These are phyloP conservation scores for Cyclopterus lumpus DNA, from an alignment of 2,797 vertebrate species.

Conservation along the genomic window DNA sequence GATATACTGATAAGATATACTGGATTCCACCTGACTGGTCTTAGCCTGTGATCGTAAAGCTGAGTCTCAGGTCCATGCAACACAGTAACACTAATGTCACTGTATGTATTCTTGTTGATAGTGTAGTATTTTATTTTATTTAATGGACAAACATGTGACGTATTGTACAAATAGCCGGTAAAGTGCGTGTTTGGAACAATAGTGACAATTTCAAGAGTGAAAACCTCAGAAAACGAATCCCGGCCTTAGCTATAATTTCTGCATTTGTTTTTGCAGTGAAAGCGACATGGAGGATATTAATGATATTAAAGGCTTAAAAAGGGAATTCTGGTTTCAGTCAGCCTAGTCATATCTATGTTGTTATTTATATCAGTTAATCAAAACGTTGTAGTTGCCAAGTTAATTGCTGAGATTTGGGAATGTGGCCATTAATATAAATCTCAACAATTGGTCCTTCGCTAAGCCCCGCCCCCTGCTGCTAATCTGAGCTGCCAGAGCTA, in stretches of 20 bases:
- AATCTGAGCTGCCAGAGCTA: neutral
- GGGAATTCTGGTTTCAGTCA: neutral
- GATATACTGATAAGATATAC: slow-evolving; percentile 9
- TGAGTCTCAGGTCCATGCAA: neutral
- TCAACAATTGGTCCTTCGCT: neutral
- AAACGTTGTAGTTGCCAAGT: neutral
- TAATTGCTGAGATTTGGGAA: neutral
- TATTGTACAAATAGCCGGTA: neutral
- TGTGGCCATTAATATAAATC: neutral
- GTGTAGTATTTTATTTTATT: neutral
- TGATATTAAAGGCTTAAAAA: neutral
- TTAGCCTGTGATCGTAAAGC: slow-evolving; percentile 1
- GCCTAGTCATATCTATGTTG: neutral
- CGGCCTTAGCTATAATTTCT: neutral
- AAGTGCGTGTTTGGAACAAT: neutral
- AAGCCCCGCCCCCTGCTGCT: neutral
- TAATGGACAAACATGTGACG: neutral
- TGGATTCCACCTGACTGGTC: neutral
- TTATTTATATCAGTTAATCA: neutral
- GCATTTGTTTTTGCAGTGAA: neutral
- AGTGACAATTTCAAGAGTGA: neutral
- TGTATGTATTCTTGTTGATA: neutral
- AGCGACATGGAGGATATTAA: neutral
- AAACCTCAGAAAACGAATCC: neutral
- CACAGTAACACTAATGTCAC: neutral